phyloP scores from a whole-genome alignment of 2,888 invertebrate genomes.

The Drosophila mimica region DNA sequence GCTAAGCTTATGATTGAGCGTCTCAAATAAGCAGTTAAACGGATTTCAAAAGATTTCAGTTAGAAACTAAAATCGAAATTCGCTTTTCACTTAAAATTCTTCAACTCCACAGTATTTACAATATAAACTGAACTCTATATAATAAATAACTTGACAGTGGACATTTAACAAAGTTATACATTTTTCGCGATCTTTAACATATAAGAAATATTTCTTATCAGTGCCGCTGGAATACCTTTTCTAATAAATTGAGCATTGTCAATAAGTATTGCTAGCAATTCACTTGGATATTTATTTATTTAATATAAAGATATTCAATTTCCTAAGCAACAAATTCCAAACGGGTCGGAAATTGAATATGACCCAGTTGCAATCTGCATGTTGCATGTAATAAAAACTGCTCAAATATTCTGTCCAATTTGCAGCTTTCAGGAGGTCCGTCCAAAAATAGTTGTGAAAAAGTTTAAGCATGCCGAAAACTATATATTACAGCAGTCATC shows the following conservation, averaged over 20 bases:
- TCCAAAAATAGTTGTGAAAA: constrained; percentile 36
- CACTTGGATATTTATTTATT: neutral
- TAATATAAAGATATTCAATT: constrained; percentile 1
- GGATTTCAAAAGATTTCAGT: neutral
- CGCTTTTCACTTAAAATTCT: neutral
- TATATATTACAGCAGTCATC: constrained; percentile 24
- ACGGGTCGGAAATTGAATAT: constrained; percentile 1
- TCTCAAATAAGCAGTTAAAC: neutral
- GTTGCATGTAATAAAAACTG: constrained; percentile 3
- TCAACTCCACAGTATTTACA: neutral
- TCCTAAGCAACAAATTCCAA: constrained; percentile 2
- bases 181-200: neutral
- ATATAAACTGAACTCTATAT: neutral
- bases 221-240: neutral
- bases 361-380: neutral
- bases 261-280: neutral
- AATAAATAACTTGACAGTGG: too few species aligned
- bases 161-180: too few species aligned
- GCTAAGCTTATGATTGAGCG: constrained; percentile 4
- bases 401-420: constrained; percentile 1
- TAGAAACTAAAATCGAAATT: neutral
- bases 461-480: constrained; percentile 18
- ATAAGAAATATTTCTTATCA: neutral
- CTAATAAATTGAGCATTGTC: neutral
- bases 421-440: constrained; percentile 19